Evolutionary conservation across 2,113 vertebrate genomes (phyloP).

Genomic region (Oriolus oriolus): DNA sequence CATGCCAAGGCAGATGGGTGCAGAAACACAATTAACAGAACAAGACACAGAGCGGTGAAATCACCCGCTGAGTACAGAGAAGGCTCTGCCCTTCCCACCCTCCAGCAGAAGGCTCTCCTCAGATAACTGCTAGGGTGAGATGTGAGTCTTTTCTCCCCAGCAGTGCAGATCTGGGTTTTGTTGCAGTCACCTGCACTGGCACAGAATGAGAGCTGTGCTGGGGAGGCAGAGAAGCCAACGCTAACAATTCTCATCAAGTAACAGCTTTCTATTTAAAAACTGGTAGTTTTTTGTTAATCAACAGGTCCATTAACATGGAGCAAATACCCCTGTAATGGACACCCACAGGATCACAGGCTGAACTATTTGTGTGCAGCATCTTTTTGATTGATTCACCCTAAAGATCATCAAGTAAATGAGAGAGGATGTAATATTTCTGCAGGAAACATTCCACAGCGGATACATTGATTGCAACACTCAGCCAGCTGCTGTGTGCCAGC

Average conservation of each 20-base stretch:
- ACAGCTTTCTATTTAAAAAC: constrained; percentile 23
- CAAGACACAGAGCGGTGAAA: not conserved
- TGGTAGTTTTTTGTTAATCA: constrained; percentile 34
- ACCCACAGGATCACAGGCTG: not conserved
- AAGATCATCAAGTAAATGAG: constrained; percentile 60
- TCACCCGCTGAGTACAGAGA: accelerated
- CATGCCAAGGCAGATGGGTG: not conserved
- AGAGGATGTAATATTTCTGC: constrained; percentile 61
- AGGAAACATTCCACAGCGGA: constrained; percentile 49
- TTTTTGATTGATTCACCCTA: constrained; percentile 58
- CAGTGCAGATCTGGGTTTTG: not conserved
- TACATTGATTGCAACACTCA: constrained; percentile 47
- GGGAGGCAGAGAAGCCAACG: not conserved
- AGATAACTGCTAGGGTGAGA: not conserved
- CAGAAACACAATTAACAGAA: not conserved
- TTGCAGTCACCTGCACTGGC: not conserved
- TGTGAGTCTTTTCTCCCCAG: not conserved
- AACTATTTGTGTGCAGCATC: not conserved
- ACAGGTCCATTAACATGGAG: constrained; percentile 28
- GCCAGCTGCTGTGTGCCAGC: constrained; percentile 14
- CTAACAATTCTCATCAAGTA: not conserved
- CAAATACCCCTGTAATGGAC: constrained; percentile 32
- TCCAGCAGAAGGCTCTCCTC: not conserved
- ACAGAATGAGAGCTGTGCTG: not conserved
- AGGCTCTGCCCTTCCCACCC: not conserved